These are phyloP conservation scores for Dendrocincla fuliginosa DNA, from an alignment of 2,797 vertebrate genomes.

Conservation along the genomic window DNA sequence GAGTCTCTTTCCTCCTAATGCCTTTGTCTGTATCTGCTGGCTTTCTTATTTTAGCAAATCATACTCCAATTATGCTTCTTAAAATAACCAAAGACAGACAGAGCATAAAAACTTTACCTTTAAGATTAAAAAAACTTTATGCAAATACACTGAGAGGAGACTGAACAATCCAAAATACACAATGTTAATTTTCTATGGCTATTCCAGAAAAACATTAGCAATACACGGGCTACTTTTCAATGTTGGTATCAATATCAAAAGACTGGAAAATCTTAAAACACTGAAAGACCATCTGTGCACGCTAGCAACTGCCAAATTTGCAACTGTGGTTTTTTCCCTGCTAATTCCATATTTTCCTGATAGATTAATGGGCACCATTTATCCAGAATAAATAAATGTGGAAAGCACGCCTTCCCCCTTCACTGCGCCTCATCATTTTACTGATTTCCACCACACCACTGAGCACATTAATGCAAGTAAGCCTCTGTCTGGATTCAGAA, in stretches of 20 bases:
- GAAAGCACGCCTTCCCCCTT: conserved; percentile 16
- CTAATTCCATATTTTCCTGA: conserved; percentile 71
- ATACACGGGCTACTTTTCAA: conserved; percentile 47
- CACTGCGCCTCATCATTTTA: conserved; percentile 17
- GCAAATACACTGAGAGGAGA: conserved; percentile 9
- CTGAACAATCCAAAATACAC: conserved; percentile 10
- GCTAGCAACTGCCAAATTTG: conserved; percentile 62
- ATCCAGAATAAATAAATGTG: conserved; percentile 69
- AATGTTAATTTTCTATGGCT: conserved; percentile 46
- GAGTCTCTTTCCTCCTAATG: neutral
- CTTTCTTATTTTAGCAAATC: conserved; percentile 7
- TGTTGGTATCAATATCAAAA: conserved; percentile 75
- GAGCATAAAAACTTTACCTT: neutral
- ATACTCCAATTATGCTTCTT: neutral
- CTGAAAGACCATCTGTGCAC: conserved; percentile 64
- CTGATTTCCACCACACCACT: conserved; percentile 49
- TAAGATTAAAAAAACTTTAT: neutral
- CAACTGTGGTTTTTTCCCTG: conserved; percentile 62
- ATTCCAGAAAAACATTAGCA: conserved; percentile 49
- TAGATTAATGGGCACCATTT: conserved; percentile 72
- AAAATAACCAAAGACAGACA: conserved; percentile 23
- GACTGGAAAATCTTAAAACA: conserved; percentile 68
- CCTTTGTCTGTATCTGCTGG: neutral
- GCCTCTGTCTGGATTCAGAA: conserved; percentile 40
- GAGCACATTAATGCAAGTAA: conserved; percentile 52